Base-by-base conservation (phyloP, 2,888 invertebrate species). In the Hypolimnas misippus region DNA sequence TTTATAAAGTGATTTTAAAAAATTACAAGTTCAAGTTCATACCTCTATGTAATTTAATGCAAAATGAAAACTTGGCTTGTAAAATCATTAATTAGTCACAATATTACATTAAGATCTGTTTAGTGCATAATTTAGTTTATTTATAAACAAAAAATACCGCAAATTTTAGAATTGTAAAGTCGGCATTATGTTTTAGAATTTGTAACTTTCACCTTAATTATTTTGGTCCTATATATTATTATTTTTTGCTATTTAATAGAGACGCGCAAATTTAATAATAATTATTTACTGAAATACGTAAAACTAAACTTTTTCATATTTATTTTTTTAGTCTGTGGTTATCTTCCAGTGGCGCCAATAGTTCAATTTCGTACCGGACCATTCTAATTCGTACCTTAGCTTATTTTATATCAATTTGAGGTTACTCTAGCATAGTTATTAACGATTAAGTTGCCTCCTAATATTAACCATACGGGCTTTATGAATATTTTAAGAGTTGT, bases 381-480 rank as follows among this genome's bases (percentile, higher is more conserved):
- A 88, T 87, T 87, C 88, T 88, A 69, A 79, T 67, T 77, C 66
- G 87, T 88, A 87, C 88, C 88, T 87, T 25, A 21, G 12, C 7
- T 83, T 71, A 38, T 76, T 44, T 65, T 69, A 66, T 70, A 65
- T 71, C 62, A 74, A 67, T 71, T 69, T 62, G 19, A 46, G 5
- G 12, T 46, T 21, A 46, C 16, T 3, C 19, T 44, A 44, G 44
- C 8, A 19, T 44, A 44, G 17, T 6, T 17, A 3, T 44, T 19
- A 44, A 44, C 7, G 3, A 17, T 42, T 17, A 19, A 17, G 19
- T 17, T 12, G 10, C 12, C 19, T 46, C 17, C n/a, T 19, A 21
- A 17, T 19, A 12, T 12, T 12, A 19, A 21, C 8, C 8, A 17
- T 16, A 8, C 17, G 10, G 42, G 7, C 8, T 16, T 8, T 10